Evolutionary conservation across 2,888 invertebrate genomes (phyloP).

Genomic region (Drosophila fungiperda): DNA sequence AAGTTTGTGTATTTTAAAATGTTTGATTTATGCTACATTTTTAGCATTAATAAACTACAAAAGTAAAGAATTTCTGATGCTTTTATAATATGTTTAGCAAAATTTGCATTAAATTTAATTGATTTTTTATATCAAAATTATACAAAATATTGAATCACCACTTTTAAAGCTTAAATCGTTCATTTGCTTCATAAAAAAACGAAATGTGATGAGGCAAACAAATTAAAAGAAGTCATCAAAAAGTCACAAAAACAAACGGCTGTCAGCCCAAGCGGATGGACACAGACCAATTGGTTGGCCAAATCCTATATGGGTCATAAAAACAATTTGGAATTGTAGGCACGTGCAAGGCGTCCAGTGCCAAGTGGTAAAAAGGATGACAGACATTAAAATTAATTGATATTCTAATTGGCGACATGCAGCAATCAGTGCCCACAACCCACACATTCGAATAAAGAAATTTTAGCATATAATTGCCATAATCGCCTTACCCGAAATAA

Average conservation of each 20-base stretch:
- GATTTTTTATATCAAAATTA: neutral
- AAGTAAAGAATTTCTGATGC: neutral
- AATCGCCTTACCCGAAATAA: slow-evolving; percentile 54
- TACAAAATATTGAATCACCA: neutral
- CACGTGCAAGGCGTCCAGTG: slow-evolving; percentile 45
- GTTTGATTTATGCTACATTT: neutral
- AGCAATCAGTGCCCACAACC: slow-evolving; percentile 4
- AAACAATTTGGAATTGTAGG: neutral
- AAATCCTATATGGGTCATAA: slow-evolving; percentile 8
- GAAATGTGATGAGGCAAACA: neutral
- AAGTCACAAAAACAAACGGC: slow-evolving; percentile 7
- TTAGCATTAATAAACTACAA: neutral
- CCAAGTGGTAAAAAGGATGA: slow-evolving; percentile 57
- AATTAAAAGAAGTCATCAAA: slow-evolving; percentile 12
- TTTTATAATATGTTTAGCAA: neutral
- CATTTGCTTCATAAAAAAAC: neutral
- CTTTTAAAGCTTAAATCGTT: neutral
- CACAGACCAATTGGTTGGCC: slow-evolving; percentile 24
- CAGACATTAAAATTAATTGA: slow-evolving; percentile 70
- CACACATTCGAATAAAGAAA: neutral
- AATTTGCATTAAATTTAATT: neutral
- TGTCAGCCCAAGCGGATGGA: slow-evolving; percentile 5
- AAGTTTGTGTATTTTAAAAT: neutral
- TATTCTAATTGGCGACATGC: slow-evolving; percentile 59
- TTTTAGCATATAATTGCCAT: slow-evolving; percentile 51